phyloP scores from a whole-genome alignment of 2,113 vertebrate species.

The Phylloscopus trochiloides region DNA sequence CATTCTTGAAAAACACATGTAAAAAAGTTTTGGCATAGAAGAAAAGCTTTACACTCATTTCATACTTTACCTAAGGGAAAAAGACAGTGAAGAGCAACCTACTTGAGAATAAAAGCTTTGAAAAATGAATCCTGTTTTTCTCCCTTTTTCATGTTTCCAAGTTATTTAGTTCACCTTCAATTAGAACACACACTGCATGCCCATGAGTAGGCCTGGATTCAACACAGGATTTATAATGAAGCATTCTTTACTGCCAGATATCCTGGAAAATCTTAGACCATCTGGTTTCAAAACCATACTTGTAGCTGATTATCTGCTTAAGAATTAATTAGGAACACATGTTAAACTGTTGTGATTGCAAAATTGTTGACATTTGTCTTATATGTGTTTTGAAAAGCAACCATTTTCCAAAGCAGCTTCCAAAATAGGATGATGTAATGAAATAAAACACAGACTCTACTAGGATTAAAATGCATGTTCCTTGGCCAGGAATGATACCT shows the following conservation, averaged over 20 bases:
- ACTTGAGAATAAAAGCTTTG: not conserved
- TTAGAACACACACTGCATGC: not conserved
- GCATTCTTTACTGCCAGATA: not conserved
- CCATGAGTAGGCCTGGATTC: not conserved
- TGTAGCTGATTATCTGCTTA: constrained; percentile 10
- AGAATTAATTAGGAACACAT: constrained; percentile 33
- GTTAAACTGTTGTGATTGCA: constrained; percentile 2
- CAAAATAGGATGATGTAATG: not conserved
- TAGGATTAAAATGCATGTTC: not conserved
- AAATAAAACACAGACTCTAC: not conserved
- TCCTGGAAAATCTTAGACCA: constrained; percentile 1
- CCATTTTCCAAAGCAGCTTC: not conserved
- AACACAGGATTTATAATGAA: constrained; percentile 3
- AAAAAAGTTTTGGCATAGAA: not conserved
- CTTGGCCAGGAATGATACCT: not conserved
- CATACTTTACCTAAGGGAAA: not conserved
- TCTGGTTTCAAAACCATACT: constrained; percentile 6
- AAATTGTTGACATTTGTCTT: constrained; percentile 38
- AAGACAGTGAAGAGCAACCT: not conserved
- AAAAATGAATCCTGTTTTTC: not conserved
- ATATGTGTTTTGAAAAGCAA: not conserved
- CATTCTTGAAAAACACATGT: not conserved
- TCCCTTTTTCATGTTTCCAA: not conserved
- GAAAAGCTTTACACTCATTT: not conserved
- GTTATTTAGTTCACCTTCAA: constrained; percentile 1